phyloP scores from a whole-genome alignment of 2,888 invertebrate species.

The Harmothoe impar region DNA sequence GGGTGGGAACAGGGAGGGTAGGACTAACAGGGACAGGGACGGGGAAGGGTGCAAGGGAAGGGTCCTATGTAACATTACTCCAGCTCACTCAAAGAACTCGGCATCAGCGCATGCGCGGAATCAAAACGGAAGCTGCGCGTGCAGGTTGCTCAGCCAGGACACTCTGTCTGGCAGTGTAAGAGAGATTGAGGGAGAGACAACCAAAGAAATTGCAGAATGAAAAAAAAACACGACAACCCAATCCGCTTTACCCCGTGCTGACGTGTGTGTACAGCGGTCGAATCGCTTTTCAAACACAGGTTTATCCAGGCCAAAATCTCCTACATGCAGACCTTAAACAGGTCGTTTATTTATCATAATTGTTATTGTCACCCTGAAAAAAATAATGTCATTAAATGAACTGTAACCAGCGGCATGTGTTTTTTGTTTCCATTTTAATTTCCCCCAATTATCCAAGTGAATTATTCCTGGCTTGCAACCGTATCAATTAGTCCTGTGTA shows the following conservation, averaged over 20 bases:
- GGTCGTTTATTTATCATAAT: slow-evolving; percentile 39
- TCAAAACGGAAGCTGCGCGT: not conserved
- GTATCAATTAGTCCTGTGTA: slow-evolving; percentile 44
- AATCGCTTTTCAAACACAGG: slow-evolving; percentile 25
- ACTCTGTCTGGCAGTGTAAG: not conserved
- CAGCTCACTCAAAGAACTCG: not conserved
- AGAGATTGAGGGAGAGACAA: not conserved
- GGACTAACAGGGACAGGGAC: not conserved
- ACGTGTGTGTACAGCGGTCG: slow-evolving; percentile 24
- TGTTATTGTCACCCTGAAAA: slow-evolving; percentile 46
- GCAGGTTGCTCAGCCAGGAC: not conserved
- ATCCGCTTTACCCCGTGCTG: slow-evolving; percentile 24
- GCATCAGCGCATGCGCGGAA: not conserved
- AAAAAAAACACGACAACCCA: not conserved
- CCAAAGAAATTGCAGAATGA: slow-evolving; percentile 11
- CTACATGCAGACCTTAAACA: not conserved
- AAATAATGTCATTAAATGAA: slow-evolving; percentile 55
- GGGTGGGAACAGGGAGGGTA: slow-evolving; percentile 7
- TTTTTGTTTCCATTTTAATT: slow-evolving; percentile 47
- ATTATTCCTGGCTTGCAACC: slow-evolving; percentile 21
- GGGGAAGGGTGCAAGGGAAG: not conserved
- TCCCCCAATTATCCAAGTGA: slow-evolving; percentile 48
- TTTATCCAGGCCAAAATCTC: slow-evolving; percentile 21
- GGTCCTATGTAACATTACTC: not conserved
- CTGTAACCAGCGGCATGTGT: slow-evolving; percentile 49